Conservation (phyloP, 2,113 vertebrate species). For the Epinephelus moara region DNA sequence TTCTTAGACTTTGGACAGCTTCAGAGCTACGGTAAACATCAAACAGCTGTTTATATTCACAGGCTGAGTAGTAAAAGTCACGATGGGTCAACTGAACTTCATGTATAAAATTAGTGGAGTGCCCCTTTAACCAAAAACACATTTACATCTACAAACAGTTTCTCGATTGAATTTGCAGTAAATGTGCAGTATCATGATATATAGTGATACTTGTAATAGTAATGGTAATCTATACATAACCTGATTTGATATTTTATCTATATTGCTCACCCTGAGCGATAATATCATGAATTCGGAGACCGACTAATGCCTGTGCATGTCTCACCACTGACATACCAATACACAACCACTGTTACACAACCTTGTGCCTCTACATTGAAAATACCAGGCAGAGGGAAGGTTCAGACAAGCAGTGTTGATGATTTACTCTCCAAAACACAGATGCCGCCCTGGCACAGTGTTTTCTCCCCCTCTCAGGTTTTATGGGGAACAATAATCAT, state of each 20-base stretch:
- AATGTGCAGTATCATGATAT: neutral
- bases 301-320: constrained; percentile 30
- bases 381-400: constrained; percentile 30
- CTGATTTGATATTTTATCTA: neutral
- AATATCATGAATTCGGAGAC: constrained; percentile 15
- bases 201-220: neutral
- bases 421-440: constrained; percentile 67
- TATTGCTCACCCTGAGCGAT: neutral
- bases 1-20: neutral
- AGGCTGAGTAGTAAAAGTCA: neutral
- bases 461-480: constrained; percentile 72
- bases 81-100: neutral
- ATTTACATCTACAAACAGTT: neutral
- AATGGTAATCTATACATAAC: neutral
- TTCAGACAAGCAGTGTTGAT: constrained; percentile 48
- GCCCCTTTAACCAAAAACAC: constrained; percentile 11
- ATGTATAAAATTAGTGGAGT: neutral
- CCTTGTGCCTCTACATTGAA: constrained; percentile 48
- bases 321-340: constrained; percentile 46
- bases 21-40: neutral
- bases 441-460: constrained; percentile 66
- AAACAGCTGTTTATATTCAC: neutral
- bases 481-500: constrained; percentile 73
- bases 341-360: constrained; percentile 61
- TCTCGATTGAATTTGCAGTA: neutral